A percentile compares a stretch with the other conserved stretches of the same genome.
Evolutionary conservation across 2,888 invertebrate species (phyloP).

Genomic region (Escarpia spicata): DNA sequence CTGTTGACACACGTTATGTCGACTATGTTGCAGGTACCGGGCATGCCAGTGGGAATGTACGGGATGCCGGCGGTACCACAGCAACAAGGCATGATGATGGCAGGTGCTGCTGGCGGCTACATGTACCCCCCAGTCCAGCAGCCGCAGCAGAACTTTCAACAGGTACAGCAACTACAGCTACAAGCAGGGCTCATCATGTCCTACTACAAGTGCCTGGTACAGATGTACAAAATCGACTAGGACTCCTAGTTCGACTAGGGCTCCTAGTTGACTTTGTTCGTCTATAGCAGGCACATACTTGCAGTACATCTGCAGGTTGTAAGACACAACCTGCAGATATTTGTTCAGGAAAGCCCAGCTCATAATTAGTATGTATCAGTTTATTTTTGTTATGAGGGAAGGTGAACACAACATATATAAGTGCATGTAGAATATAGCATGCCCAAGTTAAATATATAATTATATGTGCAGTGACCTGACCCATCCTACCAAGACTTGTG

Average conservation of each 20-base stretch:
- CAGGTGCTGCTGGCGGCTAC: background rate
- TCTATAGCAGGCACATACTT: too few relatives aligned
- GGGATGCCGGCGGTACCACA: background rate
- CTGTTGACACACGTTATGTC: background rate
- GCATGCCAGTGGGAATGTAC: constrained; percentile 3
- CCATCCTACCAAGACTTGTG: too few relatives aligned
- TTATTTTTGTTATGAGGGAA: too few relatives aligned
- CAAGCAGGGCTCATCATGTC: background rate
- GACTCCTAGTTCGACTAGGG: too few relatives aligned
- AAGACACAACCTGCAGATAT: too few relatives aligned
- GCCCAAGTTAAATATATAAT: background rate
- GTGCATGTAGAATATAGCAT: background rate
- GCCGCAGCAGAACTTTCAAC: constrained; percentile 19
- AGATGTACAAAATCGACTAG: too few relatives aligned
- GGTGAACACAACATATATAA: background rate
- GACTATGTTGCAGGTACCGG: background rate
- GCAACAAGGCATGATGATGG: constrained; percentile 17
- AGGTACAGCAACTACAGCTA: background rate
- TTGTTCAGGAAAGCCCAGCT: too few relatives aligned
- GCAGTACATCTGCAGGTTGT: too few relatives aligned
- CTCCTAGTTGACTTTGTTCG: too few relatives aligned
- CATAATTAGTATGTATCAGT: too few relatives aligned
- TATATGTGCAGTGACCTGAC: background rate
- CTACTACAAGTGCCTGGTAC: too few relatives aligned
- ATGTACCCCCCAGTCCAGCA: constrained; percentile 20